phyloP scores from a whole-genome alignment of 2,797 vertebrate genomes.

The Sebastes oblongus region DNA sequence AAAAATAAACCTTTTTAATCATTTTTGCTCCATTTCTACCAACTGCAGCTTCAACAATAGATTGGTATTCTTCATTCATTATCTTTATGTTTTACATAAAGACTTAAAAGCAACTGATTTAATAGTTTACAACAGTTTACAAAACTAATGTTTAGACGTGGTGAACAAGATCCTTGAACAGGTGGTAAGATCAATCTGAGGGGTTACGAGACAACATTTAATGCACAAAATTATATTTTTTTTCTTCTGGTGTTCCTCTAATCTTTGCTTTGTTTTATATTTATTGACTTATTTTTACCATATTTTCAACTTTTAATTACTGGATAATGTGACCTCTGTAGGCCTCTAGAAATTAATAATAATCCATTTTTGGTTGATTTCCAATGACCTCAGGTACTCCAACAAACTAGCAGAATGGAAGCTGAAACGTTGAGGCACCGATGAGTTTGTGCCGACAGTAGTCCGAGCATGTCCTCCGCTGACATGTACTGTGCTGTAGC shows the following conservation, averaged over 20 bases:
- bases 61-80: not conserved
- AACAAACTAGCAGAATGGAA: not conserved
- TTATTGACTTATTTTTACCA: not conserved
- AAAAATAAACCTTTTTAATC: no score
- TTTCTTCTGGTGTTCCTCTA: not conserved
- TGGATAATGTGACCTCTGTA: not conserved
- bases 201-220: not conserved
- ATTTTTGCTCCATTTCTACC: no score
- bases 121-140: not conserved
- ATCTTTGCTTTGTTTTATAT: not conserved
- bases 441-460: not conserved
- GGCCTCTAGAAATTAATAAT: not conserved
- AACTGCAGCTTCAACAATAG: not conserved
- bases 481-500: conserved; percentile 47
- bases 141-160: not conserved
- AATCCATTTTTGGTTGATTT: not conserved
- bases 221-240: not conserved
- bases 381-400: not conserved
- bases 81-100: not conserved
- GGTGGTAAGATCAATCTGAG: not conserved
- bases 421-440: not conserved
- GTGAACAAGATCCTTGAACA: not conserved
- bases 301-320: no score
- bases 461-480: conserved; percentile 35
- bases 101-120: not conserved